Conservation (phyloP, 2,888 invertebrate species). For the Pachliopta kotzebuea region DNA sequence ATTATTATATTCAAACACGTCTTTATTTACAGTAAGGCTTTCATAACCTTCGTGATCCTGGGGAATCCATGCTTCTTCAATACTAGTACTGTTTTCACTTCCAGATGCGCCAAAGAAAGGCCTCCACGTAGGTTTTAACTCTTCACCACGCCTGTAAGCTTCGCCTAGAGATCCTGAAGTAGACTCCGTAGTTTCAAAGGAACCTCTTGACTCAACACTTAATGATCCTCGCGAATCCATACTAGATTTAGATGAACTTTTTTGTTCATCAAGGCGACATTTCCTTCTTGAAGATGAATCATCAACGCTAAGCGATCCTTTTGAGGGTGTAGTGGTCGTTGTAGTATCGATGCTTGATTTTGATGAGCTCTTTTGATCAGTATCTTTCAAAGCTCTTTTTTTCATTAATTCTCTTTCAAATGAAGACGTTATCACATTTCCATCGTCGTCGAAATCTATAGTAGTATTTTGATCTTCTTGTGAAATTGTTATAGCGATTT, state of each 20-base stretch:
- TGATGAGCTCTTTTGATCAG: slow-evolving; percentile 77
- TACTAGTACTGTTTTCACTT: slow-evolving; percentile 91
- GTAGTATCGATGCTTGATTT: slow-evolving; percentile 81
- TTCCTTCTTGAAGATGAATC: slow-evolving; percentile 73
- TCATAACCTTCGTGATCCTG: slow-evolving; percentile 86
- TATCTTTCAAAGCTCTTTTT: slow-evolving; percentile 67
- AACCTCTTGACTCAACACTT: slow-evolving; percentile 86
- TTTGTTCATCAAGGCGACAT: slow-evolving; percentile 71
- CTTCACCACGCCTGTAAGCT: slow-evolving; percentile 84
- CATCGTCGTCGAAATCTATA: slow-evolving; percentile 76
- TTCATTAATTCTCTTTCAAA: slow-evolving; percentile 67
- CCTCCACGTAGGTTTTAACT: slow-evolving; percentile 90
- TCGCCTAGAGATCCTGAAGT: slow-evolving; percentile 88
- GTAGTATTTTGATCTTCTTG: slow-evolving; percentile 78
- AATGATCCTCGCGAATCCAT: slow-evolving; percentile 83
- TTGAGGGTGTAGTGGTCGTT: slow-evolving; percentile 72
- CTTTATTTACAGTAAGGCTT: slow-evolving; percentile 72
- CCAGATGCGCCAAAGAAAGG: slow-evolving; percentile 88
- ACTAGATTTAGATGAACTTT: slow-evolving; percentile 82
- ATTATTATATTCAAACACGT: slow-evolving; percentile 68
- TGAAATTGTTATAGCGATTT: slow-evolving; percentile 77
- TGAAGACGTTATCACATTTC: slow-evolving; percentile 72
- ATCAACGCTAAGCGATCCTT: slow-evolving; percentile 75
- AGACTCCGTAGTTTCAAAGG: slow-evolving; percentile 86
- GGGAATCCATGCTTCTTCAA: slow-evolving; percentile 91